phyloP scores from a whole-genome alignment of 2,113 vertebrate species.

The Clarias macrocephalus region DNA sequence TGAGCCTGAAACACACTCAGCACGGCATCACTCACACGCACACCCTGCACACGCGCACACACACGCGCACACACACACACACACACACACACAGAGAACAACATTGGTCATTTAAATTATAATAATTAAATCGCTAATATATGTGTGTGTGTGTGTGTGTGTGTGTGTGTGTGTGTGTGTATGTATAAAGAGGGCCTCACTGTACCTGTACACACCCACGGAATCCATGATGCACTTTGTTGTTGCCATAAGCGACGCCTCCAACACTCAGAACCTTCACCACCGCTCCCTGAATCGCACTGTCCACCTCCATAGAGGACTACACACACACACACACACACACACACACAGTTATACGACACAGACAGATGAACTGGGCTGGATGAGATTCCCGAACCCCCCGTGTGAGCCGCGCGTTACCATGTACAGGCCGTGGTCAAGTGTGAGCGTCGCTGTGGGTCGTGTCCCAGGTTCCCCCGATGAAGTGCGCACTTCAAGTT shows the following conservation, averaged over 20 bases:
- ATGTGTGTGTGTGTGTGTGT: slow-evolving; percentile 9
- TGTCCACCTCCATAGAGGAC: slow-evolving; percentile 76
- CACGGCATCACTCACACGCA: slow-evolving; percentile 73
- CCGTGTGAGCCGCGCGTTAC: slow-evolving; percentile 62
- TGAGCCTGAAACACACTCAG: slow-evolving; percentile 76
- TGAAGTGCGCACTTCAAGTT: slow-evolving; percentile 75
- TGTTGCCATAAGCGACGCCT: slow-evolving; percentile 68
- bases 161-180: slow-evolving; percentile 22
- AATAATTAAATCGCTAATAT: neutral
- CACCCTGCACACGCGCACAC: slow-evolving; percentile 72
- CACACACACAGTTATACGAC: neutral
- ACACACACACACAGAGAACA: no score
- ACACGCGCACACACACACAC: slow-evolving; percentile 8
- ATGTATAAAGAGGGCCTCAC: neutral
- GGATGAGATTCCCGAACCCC: no score
- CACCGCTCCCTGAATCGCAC: slow-evolving; percentile 77
- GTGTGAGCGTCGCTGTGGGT: slow-evolving; percentile 75
- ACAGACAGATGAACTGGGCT: neutral
- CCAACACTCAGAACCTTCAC: slow-evolving; percentile 79
- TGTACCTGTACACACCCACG: slow-evolving; percentile 87
- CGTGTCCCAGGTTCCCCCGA: slow-evolving; percentile 51
- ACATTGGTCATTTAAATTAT: no score
- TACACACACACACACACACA: slow-evolving; percentile 51
- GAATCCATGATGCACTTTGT: slow-evolving; percentile 80
- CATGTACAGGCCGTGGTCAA: slow-evolving; percentile 85